These are phyloP conservation scores for Mus spicilegus DNA, from an alignment of 2,113 vertebrate species.

Conservation along the genomic window DNA sequence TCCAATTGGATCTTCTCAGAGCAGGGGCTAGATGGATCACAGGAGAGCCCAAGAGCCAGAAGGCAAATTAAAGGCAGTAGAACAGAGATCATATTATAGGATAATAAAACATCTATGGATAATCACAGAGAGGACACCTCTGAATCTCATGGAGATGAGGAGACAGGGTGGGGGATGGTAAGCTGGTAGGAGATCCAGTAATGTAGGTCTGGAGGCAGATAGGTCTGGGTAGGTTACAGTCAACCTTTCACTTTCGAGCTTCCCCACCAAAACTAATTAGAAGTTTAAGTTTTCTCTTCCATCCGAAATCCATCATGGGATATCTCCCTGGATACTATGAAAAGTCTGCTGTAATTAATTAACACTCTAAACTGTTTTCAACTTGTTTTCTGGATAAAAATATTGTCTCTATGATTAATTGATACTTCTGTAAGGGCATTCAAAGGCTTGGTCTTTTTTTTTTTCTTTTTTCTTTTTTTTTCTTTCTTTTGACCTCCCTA, in stretches of 20 bases:
- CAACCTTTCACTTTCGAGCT: neutral
- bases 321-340: conserved; percentile 40
- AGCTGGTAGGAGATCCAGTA: neutral
- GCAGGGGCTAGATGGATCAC: neutral
- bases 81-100: neutral
- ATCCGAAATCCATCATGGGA: neutral
- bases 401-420: conserved; percentile 65
- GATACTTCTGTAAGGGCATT: neutral
- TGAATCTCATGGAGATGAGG: neutral
- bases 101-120: neutral
- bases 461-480: conserved; percentile 37
- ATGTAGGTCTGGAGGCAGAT: neutral
- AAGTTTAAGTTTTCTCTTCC: neutral
- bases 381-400: conserved; percentile 61
- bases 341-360: conserved; percentile 63
- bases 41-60: neutral
- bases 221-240: neutral
- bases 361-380: conserved; percentile 41
- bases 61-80: neutral
- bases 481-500: neutral
- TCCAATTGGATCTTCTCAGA: neutral
- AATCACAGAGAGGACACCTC: neutral
- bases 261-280: conserved; percentile 6
- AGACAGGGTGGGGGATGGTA: neutral
- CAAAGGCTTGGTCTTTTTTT: conserved; percentile 47